Conservation (phyloP, 64 coral and sea anemone species). For the Stichodactyla mertensii region DNA sequence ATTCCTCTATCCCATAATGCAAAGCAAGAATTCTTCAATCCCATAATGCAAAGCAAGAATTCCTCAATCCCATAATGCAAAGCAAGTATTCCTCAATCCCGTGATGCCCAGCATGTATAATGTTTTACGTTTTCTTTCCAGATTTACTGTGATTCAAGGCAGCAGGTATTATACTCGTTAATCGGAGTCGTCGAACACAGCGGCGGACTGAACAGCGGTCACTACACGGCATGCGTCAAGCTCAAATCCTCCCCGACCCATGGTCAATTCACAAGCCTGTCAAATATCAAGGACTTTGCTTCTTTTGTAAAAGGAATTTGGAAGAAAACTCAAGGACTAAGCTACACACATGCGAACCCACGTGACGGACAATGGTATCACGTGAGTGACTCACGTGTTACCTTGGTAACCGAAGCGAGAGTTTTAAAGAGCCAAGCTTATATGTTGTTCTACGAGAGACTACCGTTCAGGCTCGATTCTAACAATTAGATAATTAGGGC, state of each 20-base stretch:
- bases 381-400: constrained; percentile 77
- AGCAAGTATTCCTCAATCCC: neutral
- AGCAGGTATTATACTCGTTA: constrained; percentile 70
- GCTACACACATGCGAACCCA: neutral
- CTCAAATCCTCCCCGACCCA: constrained; percentile 26
- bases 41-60: neutral
- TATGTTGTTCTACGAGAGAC: constrained; percentile 91
- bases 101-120: neutral
- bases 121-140: neutral
- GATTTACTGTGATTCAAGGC: constrained; percentile 41
- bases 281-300: constrained; percentile 47
- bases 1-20: neutral
- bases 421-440: constrained; percentile 92
- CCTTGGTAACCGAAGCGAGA: constrained; percentile 39
- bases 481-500: neutral
- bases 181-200: constrained; percentile 82
- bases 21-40: neutral
- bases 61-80: neutral
- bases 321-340: constrained; percentile 4
- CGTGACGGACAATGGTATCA: constrained; percentile 87
- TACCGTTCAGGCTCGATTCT: constrained; percentile 30
- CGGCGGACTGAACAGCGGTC: constrained; percentile 84
- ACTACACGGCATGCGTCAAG: constrained; percentile 89
- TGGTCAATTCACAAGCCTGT: constrained; percentile 34
- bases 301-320: constrained; percentile 65